phyloP scores from a whole-genome alignment of 2,888 invertebrate species.

The Eupithecia subfuscata region DNA sequence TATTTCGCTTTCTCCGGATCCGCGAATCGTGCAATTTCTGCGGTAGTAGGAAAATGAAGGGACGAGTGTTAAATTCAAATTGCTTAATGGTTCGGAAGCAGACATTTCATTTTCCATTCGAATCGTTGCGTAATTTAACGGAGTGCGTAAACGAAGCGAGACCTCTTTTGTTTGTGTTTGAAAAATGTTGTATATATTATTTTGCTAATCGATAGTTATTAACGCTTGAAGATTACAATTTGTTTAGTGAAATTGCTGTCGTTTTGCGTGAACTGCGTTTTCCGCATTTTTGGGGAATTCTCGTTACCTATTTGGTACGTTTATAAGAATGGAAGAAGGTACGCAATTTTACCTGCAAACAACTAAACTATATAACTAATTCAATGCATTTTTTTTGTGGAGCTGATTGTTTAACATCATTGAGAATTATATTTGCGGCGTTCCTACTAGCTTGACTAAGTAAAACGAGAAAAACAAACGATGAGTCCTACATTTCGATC shows the following conservation, averaged over 20 bases:
- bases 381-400: not conserved
- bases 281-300: not conserved
- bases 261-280: not conserved
- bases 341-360: not conserved
- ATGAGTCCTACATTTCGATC: not conserved
- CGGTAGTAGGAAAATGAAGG: slow-evolving; percentile 81
- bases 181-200: slow-evolving; percentile 48
- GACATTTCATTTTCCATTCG: slow-evolving; percentile 83
- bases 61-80: slow-evolving; percentile 83
- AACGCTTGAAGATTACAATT: not conserved
- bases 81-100: slow-evolving; percentile 81
- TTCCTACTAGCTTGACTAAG: not conserved
- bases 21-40: slow-evolving; percentile 60
- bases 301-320: not conserved
- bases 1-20: not conserved
- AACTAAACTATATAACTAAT: not conserved
- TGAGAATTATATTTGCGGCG: not conserved
- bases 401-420: not conserved
- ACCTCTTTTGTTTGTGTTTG: slow-evolving; percentile 69
- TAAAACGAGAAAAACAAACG: not conserved
- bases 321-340: not conserved
- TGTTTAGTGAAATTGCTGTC: not conserved
- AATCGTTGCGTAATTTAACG: slow-evolving; percentile 80
- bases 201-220: slow-evolving; percentile 30
- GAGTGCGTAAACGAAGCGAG: slow-evolving; percentile 69